These are phyloP conservation scores for Andrena bucephala DNA, from an alignment of 2,888 invertebrate species.

Conservation along the genomic window DNA sequence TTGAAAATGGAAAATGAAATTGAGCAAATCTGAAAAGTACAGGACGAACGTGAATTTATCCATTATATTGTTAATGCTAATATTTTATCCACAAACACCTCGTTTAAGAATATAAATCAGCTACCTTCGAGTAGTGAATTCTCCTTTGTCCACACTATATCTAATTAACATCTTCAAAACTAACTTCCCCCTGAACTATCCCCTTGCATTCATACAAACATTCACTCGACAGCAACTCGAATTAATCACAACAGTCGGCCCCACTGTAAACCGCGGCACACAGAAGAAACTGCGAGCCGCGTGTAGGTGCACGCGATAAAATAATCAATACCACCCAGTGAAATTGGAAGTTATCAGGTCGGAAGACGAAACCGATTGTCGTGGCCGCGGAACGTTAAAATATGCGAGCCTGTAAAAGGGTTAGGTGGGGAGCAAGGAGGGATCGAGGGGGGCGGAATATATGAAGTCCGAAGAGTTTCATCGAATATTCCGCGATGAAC, in stretches of 20 bases:
- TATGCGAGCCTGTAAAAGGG: constrained; percentile 6
- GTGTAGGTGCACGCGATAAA: neutral
- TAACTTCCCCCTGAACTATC: neutral
- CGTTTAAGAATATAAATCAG: too few relatives aligned
- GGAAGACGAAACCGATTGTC: constrained; percentile 24
- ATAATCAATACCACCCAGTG: neutral
- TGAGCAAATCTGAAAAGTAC: too few relatives aligned
- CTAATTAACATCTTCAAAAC: constrained; percentile 12
- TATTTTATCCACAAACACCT: too few relatives aligned
- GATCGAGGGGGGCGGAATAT: constrained; percentile 31
- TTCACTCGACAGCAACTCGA: neutral
- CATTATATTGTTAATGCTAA: too few relatives aligned
- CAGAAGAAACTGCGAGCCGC: neutral
- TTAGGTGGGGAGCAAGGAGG: neutral
- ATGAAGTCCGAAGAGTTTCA: constrained; percentile 61
- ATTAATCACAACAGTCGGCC: neutral
- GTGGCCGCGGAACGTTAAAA: constrained; percentile 18
- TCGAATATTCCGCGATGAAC: constrained; percentile 64
- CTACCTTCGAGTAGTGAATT: neutral
- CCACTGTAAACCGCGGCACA: neutral
- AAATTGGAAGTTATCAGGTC: constrained; percentile 36
- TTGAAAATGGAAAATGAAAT: too few relatives aligned
- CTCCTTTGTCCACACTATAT: too few relatives aligned
- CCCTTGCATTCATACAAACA: neutral
- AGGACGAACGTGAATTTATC: too few relatives aligned